Evolutionary conservation across 2,113 vertebrate genomes (phyloP), one percentile per base, ranked within the genome.

Genomic region (Thamnaconus septentrionalis): DNA sequence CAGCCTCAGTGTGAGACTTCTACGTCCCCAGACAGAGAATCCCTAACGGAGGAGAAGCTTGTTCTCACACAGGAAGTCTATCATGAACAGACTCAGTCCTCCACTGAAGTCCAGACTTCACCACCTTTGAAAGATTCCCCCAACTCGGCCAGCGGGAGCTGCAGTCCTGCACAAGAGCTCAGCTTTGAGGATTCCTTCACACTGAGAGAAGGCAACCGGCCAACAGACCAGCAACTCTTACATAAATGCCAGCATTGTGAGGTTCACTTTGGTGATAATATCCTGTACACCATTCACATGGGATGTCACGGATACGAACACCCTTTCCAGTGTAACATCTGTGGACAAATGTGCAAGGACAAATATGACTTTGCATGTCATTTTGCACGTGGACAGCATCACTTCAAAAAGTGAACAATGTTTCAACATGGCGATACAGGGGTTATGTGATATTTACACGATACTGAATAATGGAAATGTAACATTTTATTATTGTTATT

Each of bases 301-400:
- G 97, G 97, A 3, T 98, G 97, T 56, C 97, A 99, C 4, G 95
- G 95, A 0, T 98, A 94, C 43, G 95, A 98, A 69, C 96, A 97
- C 8, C 96, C 97, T 41, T 98, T 98, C 73, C 95, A 96, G 88
- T 99, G 97, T 87, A 99, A 99, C 91, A 95, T 97, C 75, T 99
- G 97, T 75, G 97, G 97, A 12, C 93, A 94, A 87, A 93, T 94
- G 81, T 99, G 97, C 86, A 91, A 90, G 67, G 96, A 98, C 81
- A 96, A 94, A 85, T 99, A 99, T n/a, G 95, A 99, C 86, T 99
- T 99, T 56, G 95, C 96, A 9, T 99, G 97, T 77, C 97, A 99
- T 85, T 99, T 98, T 75, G 97, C 97, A 6, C 92, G 96, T 87
- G 97, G 97, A 67, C 97, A 99, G 56, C 97, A 98, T 79, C 84